Evolutionary conservation across 1,140 invertebrate species (phyloP).

Genomic region (Drosophila sechellia): DNA sequence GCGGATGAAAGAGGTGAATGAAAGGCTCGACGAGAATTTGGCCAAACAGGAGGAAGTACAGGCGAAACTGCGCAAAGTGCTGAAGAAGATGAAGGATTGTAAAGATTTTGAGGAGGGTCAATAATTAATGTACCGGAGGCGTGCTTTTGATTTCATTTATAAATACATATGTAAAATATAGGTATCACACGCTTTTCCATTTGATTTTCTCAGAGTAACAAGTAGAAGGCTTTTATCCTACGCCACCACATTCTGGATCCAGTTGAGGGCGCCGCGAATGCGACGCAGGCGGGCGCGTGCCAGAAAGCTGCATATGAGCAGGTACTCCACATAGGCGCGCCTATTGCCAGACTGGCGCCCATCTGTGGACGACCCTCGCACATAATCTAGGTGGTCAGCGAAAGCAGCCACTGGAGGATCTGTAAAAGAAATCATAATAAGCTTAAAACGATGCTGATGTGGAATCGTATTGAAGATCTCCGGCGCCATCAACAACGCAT

Average conservation of each 20-base stretch:
- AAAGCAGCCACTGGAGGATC: conserved; percentile 91
- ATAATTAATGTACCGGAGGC: neutral
- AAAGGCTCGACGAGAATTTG: too few species aligned
- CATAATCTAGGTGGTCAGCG: conserved; percentile 90
- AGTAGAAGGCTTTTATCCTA: conserved; percentile 20
- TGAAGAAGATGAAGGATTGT: too few species aligned
- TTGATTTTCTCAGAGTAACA: conserved; percentile 54
- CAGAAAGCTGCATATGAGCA: conserved; percentile 90
- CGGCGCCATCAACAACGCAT: conserved; percentile 93
- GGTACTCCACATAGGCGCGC: conserved; percentile 89
- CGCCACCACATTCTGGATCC: conserved; percentile 86
- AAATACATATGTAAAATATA: conserved; percentile 71
- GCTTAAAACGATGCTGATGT: too few species aligned
- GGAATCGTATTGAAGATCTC: conserved; percentile 88
- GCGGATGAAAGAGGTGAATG: too few species aligned
- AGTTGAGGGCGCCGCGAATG: conserved; percentile 87
- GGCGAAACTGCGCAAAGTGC: too few species aligned
- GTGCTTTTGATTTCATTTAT: conserved; percentile 58
- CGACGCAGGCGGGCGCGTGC: conserved; percentile 87
- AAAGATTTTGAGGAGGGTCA: neutral
- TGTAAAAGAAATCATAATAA: conserved; percentile 57
- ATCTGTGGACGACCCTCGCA: conserved; percentile 86
- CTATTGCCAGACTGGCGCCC: conserved; percentile 75
- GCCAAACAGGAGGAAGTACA: neutral
- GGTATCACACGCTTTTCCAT: conserved; percentile 74